Conservation (phyloP, 1,140 invertebrate species). For the Drosophila navojoa region DNA sequence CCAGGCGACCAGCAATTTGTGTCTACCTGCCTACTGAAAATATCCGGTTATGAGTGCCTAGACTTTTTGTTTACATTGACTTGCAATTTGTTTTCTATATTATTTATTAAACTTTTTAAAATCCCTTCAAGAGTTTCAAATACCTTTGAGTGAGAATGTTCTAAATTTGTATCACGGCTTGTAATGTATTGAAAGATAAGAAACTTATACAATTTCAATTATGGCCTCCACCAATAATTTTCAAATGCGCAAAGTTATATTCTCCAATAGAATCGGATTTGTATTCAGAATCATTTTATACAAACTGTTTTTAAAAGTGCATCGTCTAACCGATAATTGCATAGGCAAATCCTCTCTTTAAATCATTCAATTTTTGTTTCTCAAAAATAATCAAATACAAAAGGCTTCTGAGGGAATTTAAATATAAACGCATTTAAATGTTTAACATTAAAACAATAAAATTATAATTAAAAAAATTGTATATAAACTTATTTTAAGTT, state of each 20-base stretch:
- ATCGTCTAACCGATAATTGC: neutral
- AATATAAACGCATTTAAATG: conserved; percentile 50
- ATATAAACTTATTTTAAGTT: conserved; percentile 25
- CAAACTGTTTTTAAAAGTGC: neutral
- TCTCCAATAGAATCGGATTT: no score
- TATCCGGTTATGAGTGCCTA: conserved; percentile 55
- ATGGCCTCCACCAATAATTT: neutral
- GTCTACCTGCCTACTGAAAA: conserved; percentile 38
- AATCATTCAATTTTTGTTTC: conserved; percentile 14
- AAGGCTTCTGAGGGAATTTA: conserved; percentile 17
- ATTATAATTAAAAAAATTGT: conserved; percentile 69
- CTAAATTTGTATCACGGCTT: conserved; percentile 1
- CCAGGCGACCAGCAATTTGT: neutral
- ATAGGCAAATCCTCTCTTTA: neutral
- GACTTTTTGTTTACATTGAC: conserved; percentile 21
- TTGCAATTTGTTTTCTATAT: conserved; percentile 14
- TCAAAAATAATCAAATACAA: conserved; percentile 52
- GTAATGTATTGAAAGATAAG: neutral
- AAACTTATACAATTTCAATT: neutral
- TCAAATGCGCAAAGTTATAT: neutral
- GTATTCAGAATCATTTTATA: no score
- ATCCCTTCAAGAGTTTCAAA: neutral
- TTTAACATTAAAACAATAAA: conserved; percentile 67
- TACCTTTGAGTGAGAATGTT: conserved; percentile 1
- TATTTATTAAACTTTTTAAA: conserved; percentile 14